phyloP scores from a whole-genome alignment of 2,797 vertebrate species.

The Darevskia mixta region DNA sequence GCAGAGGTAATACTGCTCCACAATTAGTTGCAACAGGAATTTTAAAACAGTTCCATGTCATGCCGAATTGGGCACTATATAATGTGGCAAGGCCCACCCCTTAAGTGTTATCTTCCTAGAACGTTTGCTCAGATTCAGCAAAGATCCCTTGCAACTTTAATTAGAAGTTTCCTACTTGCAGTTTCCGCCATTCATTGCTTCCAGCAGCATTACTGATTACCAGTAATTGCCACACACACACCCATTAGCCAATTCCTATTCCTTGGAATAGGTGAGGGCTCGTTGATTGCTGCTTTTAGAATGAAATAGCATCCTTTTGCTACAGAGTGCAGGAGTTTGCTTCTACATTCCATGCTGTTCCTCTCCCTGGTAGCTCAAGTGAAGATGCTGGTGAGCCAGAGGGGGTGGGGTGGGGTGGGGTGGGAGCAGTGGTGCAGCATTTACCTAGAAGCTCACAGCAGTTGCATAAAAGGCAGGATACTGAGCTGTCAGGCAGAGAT shows the following conservation, averaged over 20 bases:
- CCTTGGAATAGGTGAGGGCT: neutral
- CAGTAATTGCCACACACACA: neutral
- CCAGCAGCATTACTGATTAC: neutral
- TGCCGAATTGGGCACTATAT: neutral
- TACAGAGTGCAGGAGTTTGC: neutral
- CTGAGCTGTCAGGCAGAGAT: no score
- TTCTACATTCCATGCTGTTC: no score
- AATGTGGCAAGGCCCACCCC: neutral
- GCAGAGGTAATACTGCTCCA: neutral
- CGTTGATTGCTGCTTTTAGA: neutral
- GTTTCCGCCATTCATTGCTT: neutral
- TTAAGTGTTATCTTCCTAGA: neutral
- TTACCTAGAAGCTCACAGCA: no score
- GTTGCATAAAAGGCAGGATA: no score
- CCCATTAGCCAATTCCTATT: neutral
- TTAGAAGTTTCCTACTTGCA: neutral
- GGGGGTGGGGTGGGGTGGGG: no score
- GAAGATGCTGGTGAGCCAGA: no score
- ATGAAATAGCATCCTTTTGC: neutral
- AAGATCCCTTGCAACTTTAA: neutral
- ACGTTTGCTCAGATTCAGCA: neutral
- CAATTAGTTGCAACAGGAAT: neutral
- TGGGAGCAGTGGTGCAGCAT: no score
- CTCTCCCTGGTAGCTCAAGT: no score
- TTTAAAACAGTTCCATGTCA: neutral